phyloP scores from a whole-genome alignment of 2,888 invertebrate species.

The Hesperia comma region DNA sequence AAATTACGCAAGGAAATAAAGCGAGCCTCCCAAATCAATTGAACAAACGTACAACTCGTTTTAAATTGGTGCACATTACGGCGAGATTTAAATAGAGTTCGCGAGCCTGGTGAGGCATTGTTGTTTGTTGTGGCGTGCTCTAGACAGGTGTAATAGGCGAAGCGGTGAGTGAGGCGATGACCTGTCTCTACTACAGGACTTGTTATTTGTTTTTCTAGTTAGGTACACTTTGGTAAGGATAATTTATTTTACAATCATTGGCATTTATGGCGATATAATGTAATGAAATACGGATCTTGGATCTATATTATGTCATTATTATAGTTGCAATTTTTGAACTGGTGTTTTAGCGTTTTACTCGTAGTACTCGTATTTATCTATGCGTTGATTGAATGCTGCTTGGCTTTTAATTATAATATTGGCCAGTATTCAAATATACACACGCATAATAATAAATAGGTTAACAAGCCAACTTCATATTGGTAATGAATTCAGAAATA shows the following conservation, averaged over 20 bases:
- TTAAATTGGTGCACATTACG: slow-evolving; percentile 36
- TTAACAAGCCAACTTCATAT: background rate
- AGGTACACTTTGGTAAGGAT: background rate
- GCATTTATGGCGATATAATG: too few species aligned
- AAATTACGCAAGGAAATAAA: slow-evolving; percentile 59
- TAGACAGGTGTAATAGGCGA: slow-evolving; percentile 33
- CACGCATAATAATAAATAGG: too few species aligned
- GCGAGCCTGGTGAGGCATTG: slow-evolving; percentile 13
- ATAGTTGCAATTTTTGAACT: too few species aligned
- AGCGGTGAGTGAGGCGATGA: slow-evolving; percentile 35
- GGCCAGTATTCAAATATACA: too few species aligned
- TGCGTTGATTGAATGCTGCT: too few species aligned
- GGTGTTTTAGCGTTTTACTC: too few species aligned
- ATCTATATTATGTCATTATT: too few species aligned
- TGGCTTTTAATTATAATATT: too few species aligned
- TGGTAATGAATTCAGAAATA: background rate
- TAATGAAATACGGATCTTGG: too few species aligned
- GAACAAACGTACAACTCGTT: slow-evolving; percentile 24
- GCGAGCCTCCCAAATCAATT: slow-evolving; percentile 32
- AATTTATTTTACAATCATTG: too few species aligned
- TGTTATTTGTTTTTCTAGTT: background rate
- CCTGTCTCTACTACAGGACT: slow-evolving; percentile 20
- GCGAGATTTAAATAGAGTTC: slow-evolving; percentile 30
- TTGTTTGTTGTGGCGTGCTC: slow-evolving; percentile 25
- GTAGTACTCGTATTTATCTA: too few species aligned